phyloP scores from a whole-genome alignment of 2,797 vertebrate species.

The Valencia hispanica region DNA sequence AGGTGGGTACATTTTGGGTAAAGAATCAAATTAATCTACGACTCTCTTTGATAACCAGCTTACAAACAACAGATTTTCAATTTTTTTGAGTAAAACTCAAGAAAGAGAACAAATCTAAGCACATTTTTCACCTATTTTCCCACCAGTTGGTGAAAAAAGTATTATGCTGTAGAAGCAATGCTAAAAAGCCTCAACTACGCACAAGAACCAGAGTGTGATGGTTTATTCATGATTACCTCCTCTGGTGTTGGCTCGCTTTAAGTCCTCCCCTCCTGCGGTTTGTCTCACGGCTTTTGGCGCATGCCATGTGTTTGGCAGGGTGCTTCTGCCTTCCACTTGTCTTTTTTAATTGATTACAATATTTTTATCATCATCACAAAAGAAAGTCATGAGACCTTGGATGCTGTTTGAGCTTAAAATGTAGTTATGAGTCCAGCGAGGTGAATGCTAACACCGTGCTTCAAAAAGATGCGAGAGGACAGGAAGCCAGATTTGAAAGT shows the following conservation, averaged over 20 bases:
- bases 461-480: slow-evolving; percentile 40
- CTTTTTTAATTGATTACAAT: slow-evolving; percentile 67
- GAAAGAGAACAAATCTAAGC: slow-evolving; percentile 13
- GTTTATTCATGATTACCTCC: slow-evolving; percentile 74
- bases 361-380: slow-evolving; percentile 47
- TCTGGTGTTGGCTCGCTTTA: slow-evolving; percentile 53
- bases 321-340: slow-evolving; percentile 61
- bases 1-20: not conserved
- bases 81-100: not conserved
- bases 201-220: slow-evolving; percentile 59
- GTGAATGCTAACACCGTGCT: slow-evolving; percentile 16
- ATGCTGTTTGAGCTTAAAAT: slow-evolving; percentile 50
- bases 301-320: slow-evolving; percentile 60
- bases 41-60: slow-evolving; percentile 11
- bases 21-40: slow-evolving; percentile 3
- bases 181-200: not conserved
- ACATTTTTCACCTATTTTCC: slow-evolving; percentile 25
- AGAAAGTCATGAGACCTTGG: slow-evolving; percentile 66
- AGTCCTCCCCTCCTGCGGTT: slow-evolving; percentile 66
- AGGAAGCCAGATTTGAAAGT: slow-evolving; percentile 35
- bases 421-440: slow-evolving; percentile 21
- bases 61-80: slow-evolving; percentile 24
- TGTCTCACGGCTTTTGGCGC: slow-evolving; percentile 55
- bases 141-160: slow-evolving; percentile 44
- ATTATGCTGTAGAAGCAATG: slow-evolving; percentile 19